Base-by-base conservation (phyloP, 2,797 vertebrate genomes). In the Ficedula albicollis region DNA sequence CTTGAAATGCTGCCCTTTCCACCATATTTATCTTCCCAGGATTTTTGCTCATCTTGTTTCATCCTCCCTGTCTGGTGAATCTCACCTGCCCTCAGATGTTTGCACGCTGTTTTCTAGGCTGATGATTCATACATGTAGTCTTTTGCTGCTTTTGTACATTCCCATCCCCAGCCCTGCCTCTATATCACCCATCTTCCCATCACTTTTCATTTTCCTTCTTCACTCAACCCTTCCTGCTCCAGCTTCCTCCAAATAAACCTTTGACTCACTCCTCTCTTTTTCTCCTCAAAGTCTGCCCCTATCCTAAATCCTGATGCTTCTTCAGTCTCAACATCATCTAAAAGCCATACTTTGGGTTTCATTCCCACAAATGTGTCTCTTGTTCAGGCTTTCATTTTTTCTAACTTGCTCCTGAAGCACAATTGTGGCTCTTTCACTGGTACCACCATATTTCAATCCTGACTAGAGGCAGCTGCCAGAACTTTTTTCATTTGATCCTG, bases 1-100 rank as follows among this genome's bases (percentile, higher is more conserved):
- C 63, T 87, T 60, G 63, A 84, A 82, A 91, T 63, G 80, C 59
- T 90, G 74, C 74, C 89, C 85, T 92, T 70, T 81, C 49, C 85
- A 63, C 73, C 7, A 2, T 7, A 15, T 38, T 78, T 44, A 51
- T 82, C 56, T 73, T 62, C 41, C 59, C 63, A 64, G 30, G 59
- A 48, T 75, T 88, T 92, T 55, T 92, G 52, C 36, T 84, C 16
- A 34, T 76, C 66, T 81, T 20, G 4, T 74, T 90, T 86, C 34
- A 67, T 43, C 15, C 20, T 69, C 74, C 10, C 38, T 84, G 62
- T 87, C 80, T 87, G 60, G 34, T 3, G 2, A 72, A 41, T 36
- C 73, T 84, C 56, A 84, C 67, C 70, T 89, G 67, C 51, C 30
- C 48, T 88, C 43, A 66, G 38, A 87, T 5, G 3, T 64, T 72